Evolutionary conservation across 2,888 invertebrate species (phyloP).

Genomic region (Unio delphinus): DNA sequence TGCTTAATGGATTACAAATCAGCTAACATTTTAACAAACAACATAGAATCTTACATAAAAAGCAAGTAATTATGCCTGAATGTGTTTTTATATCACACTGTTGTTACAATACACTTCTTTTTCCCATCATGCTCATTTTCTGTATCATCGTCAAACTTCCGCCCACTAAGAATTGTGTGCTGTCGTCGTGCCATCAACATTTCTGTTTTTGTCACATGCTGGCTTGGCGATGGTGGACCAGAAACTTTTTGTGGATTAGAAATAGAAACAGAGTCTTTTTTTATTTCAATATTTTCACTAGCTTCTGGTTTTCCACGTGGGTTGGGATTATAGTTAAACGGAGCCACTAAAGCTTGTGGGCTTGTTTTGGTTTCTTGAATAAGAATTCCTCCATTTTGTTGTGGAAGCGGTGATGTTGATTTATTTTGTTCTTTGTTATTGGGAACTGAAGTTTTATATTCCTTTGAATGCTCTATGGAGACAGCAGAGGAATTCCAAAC

Average conservation of each 20-base stretch:
- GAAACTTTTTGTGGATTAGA: slow-evolving; percentile 11
- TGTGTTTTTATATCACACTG: slow-evolving; percentile 26
- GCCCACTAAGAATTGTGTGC: slow-evolving; percentile 29
- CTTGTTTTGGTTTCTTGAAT: slow-evolving; percentile 17
- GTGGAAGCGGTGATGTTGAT: background rate
- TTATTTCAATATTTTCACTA: slow-evolving; percentile 5
- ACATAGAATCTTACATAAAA: too few species aligned
- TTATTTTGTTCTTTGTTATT: slow-evolving; percentile 3
- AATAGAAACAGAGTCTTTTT: slow-evolving; percentile 6
- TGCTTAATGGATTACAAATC: too few species aligned
- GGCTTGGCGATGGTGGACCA: slow-evolving; percentile 15
- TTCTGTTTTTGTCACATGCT: slow-evolving; percentile 64
- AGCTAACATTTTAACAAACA: too few species aligned
- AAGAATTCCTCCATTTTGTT: slow-evolving; percentile 11
- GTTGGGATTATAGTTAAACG: slow-evolving; percentile 74
- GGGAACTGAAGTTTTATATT: slow-evolving; percentile 1
- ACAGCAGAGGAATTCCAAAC: slow-evolving; percentile 10
- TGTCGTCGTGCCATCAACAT: slow-evolving; percentile 65
- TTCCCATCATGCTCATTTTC: slow-evolving; percentile 28
- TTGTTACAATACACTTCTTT: slow-evolving; percentile 38
- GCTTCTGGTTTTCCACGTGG: slow-evolving; percentile 8
- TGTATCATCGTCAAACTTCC: slow-evolving; percentile 5
- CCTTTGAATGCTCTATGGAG: background rate
- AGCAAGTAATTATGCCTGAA: too few species aligned
- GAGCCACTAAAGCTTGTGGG: slow-evolving; percentile 70